phyloP scores from a whole-genome alignment of 2,113 vertebrate species.

The Eptatretus burgeri region DNA sequence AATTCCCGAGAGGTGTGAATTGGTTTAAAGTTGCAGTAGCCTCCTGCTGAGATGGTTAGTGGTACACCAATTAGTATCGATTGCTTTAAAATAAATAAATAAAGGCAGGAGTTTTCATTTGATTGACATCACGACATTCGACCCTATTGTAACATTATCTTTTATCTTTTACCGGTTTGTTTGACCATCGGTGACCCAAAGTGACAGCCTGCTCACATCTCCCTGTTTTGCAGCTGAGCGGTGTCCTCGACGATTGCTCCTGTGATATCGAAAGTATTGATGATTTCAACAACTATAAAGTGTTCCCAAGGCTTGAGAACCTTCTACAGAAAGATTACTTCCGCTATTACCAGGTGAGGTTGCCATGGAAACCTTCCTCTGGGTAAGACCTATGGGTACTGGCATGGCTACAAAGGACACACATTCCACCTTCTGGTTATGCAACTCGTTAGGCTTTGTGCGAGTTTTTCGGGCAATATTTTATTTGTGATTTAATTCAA shows the following conservation, averaged over 20 bases:
- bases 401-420: neutral
- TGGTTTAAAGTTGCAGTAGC: too few relatives aligned
- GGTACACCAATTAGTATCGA: too few relatives aligned
- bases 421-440: neutral
- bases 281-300: constrained; percentile 42
- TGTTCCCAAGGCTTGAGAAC: constrained; percentile 41
- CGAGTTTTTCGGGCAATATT: constrained; percentile 6
- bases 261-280: constrained; percentile 77
- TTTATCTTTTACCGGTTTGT: too few relatives aligned
- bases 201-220: too few relatives aligned
- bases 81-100: too few relatives aligned
- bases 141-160: too few relatives aligned
- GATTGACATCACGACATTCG: too few relatives aligned
- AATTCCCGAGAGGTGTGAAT: too few relatives aligned
- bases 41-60: too few relatives aligned
- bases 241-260: constrained; percentile 50
- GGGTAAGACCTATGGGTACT: neutral
- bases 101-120: too few relatives aligned
- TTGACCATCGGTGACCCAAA: too few relatives aligned
- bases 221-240: constrained; percentile 27
- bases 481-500: too few relatives aligned
- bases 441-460: neutral
- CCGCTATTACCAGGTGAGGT: constrained; percentile 59
- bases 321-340: constrained; percentile 61
- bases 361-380: neutral